Base-by-base conservation (phyloP, 2,888 invertebrate species). In the Scelioninae gen. 2 region DNA sequence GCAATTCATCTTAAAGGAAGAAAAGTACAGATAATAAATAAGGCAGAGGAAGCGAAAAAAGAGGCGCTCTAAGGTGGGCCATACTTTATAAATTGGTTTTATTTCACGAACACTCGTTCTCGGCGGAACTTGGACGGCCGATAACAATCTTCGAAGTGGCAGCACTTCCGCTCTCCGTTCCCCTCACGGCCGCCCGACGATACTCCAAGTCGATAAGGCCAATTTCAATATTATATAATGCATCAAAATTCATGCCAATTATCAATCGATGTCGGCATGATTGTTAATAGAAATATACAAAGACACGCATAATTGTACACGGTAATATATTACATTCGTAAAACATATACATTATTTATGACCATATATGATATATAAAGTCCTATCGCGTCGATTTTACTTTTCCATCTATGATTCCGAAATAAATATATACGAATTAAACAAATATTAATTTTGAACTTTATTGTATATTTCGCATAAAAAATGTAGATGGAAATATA, bases 91-190 rank as follows among this genome's bases (percentile, higher is more conserved):
- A 74, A 74, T 60, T 74, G 58, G 64, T 60, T 55, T 65, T 58
- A 74, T 74, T 69, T 61, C 45, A 60, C 64, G 69, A 69, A 63
- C 64, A 65, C 45, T 58, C 58, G 64, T 46, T 60, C 68, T 57
- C 52, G 41, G 39, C 73, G 73, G 73, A 73, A 73, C 68, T 68
- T 68, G 57, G 58, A 63, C 68, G 43, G 53, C 39, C 68, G 73
- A 73, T 68, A 73, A 73, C 63, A 68, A 73, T 68, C 73, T 68
- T 68, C 63, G 52, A 73, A 73, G 68, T 68, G 73, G 73, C 68
- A 58, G 68, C 64, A 68, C 58, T 68, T 73, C 68, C 68, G 68
- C 68, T 61, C 68, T 37, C 57, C 46, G 35, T 45, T 31, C 57
- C 63, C 73, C 39, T 22, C 31, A 31, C 46, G 13, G 39, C 10